phyloP scores from a whole-genome alignment of 2,797 vertebrate genomes.

The Lutjanus argentimaculatus region DNA sequence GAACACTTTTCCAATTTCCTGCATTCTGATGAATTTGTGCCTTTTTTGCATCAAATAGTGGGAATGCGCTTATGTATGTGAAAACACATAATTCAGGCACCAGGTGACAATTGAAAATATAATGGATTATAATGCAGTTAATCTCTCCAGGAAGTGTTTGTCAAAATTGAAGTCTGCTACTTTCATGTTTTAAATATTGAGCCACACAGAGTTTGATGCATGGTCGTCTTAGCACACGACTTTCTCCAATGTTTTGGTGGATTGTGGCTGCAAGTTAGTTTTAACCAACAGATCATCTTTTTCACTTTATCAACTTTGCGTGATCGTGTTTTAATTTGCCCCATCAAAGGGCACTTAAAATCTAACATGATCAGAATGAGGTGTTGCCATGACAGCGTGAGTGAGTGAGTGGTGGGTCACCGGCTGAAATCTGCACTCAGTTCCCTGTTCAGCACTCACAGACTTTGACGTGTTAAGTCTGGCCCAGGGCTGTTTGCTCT shows the following conservation, averaged over 20 bases:
- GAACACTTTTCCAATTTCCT: too few relatives aligned
- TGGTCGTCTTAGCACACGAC: neutral
- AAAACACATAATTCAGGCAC: too few relatives aligned
- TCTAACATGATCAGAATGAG: neutral
- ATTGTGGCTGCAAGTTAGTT: neutral
- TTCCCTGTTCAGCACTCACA: neutral
- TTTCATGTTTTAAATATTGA: too few relatives aligned
- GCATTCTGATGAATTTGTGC: too few relatives aligned
- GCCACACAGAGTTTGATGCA: neutral
- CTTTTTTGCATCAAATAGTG: too few relatives aligned
- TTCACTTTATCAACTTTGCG: neutral
- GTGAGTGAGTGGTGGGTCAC: neutral
- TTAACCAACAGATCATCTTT: too few relatives aligned
- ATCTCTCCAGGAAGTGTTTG: too few relatives aligned
- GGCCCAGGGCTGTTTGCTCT: neutral
- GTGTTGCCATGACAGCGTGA: neutral
- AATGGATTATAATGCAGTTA: too few relatives aligned
- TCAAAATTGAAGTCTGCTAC: too few relatives aligned
- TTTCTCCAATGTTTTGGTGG: neutral
- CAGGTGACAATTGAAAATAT: too few relatives aligned
- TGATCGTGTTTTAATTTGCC: neutral
- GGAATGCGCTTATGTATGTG: too few relatives aligned
- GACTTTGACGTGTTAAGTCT: conserved; percentile 8
- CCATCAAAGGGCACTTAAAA: neutral
- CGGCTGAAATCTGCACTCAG: neutral